Base-by-base conservation (phyloP, 2,113 vertebrate species). In the Vulpes lagopus region DNA sequence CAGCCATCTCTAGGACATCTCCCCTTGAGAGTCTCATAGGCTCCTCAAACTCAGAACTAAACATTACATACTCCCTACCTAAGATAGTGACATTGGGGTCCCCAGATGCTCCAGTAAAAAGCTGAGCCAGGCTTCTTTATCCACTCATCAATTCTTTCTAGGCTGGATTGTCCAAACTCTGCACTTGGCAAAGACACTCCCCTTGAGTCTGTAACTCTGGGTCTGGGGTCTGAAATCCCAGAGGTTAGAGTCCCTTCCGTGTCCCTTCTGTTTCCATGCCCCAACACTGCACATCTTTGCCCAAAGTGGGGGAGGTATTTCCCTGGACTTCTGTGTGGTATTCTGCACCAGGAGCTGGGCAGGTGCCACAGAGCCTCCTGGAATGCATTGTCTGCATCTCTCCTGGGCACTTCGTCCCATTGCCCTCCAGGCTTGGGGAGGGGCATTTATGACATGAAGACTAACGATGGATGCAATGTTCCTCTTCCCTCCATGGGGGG, bases 321-420 rank as follows among this genome's bases (percentile, higher is more conserved):
- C 32, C 35, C 49, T 12, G 55, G 57, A 30, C 22, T 8, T 49
- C 9, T 30, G 59, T 7, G 16, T 22, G 76, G 23, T 0, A 4
- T 60, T 32, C 8, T 12, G 49, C 5, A 0, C 0, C 14, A 16
- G 57, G 20, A 8, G 49, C 62, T 43, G 27, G 71, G 16, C 11
- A 5, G 10, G 9, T 62, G 32, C 32, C 10, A 0, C 32, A 2
- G 69, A 49, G 9, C 27, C 22, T 64, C 38, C 9, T 0, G 0
- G 8, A 4, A 11, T 1, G 0, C 4, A 0, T 2, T 5, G 74
- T 16, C 10, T 1, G 0, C 3, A 43, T 43, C 38, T 5, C 0
- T 14, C 49, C 22, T 5, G 3, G 3, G 2, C 0, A 14, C 51
- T 3, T 12, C 53, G 3, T 17, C 64, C 59, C 22, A 14, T 55